Evolutionary conservation across 1,140 invertebrate species (phyloP).

Genomic region (Scaptodrosophila lebanonensis): DNA sequence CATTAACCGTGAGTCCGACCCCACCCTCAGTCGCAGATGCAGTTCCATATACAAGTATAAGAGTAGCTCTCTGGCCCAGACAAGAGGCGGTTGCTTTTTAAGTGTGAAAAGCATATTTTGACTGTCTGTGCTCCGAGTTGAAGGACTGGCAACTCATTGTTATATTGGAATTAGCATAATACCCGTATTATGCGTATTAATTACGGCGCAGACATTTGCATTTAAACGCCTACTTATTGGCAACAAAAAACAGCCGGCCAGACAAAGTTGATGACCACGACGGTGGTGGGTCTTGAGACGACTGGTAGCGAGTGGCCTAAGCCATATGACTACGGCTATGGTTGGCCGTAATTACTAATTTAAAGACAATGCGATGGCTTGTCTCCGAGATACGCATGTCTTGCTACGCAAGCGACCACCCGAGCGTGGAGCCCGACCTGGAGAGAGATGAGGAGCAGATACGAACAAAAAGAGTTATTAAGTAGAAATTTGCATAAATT

Average conservation of each 20-base stretch:
- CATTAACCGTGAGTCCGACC: slow-evolving; percentile 65
- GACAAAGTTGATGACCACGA: slow-evolving; percentile 5
- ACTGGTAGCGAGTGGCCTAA: slow-evolving; percentile 44
- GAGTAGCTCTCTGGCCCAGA: no score
- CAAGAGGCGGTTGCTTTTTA: slow-evolving; percentile 30
- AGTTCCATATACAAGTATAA: no score
- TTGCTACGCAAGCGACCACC: slow-evolving; percentile 61
- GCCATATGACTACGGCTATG: slow-evolving; percentile 23
- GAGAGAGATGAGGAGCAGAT: slow-evolving; percentile 41
- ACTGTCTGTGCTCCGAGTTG: slow-evolving; percentile 8
- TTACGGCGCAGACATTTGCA: slow-evolving; percentile 72
- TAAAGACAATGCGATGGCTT: slow-evolving; percentile 53
- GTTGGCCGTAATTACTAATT: slow-evolving; percentile 64
- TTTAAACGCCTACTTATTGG: slow-evolving; percentile 70
- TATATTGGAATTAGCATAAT: slow-evolving; percentile 67
- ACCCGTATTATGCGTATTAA: slow-evolving; percentile 75
- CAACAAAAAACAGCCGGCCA: slow-evolving; percentile 28
- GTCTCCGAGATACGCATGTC: slow-evolving; percentile 57
- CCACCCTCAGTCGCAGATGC: no score
- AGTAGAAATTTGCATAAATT: slow-evolving; percentile 74
- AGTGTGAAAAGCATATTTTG: slow-evolving; percentile 67
- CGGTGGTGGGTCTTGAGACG: slow-evolving; percentile 42
- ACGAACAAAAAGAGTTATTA: slow-evolving; percentile 74
- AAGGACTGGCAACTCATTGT: slow-evolving; percentile 52
- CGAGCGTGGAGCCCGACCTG: slow-evolving; percentile 45